Evolutionary conservation across 2,113 vertebrate species (phyloP), one percentile per base, ranked within the genome.

Genomic region (Natator depressus): DNA sequence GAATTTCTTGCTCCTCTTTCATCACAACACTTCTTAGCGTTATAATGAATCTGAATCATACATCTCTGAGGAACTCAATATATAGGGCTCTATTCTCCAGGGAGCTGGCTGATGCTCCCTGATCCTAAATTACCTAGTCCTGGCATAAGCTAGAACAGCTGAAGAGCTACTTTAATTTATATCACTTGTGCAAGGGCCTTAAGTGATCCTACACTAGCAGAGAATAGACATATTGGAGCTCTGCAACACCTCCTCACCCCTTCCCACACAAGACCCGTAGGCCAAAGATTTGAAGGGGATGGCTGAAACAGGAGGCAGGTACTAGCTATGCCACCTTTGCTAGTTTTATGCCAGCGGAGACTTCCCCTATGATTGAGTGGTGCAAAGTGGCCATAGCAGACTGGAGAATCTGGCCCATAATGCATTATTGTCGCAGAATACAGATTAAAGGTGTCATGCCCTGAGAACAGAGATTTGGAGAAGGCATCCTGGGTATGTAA

Each of bases 291-390:
- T 78, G 75, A 4, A 13, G 42, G 24, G 22, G 22, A 25, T 7
- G 12, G 38, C 72, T 93, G 91, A 78, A 54, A 85, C 59, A 93
- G n/a, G 91, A 78, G 19, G 29, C 83, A 54, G 8, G 31, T 69
- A 79, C 78, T 49, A 81, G 13, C 89, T 57, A 85, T 78, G 69
- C 10, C 79, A 75, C 22, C 83, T 53, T 51, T 85, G 57, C 62
- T 78, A 89, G 75, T 76, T 17, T 3, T 2, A 59, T 88, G 90
- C 35, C 27, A 22, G 80, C 88, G 72, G 51, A 85, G 82, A 69
- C 14, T 31, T 6, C 83, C 75, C 35, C 82, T 78, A 1, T 0
- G 7, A 2, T 0, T 1, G 13, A 0, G 0, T 0, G 0, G 90
- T 79, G n/a, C 31, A 93, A 80, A 59, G 62, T 4, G 49, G 55